These are phyloP conservation scores for Tineola bisselliella DNA, from an alignment of 2,888 invertebrate genomes.

Conservation along the genomic window DNA sequence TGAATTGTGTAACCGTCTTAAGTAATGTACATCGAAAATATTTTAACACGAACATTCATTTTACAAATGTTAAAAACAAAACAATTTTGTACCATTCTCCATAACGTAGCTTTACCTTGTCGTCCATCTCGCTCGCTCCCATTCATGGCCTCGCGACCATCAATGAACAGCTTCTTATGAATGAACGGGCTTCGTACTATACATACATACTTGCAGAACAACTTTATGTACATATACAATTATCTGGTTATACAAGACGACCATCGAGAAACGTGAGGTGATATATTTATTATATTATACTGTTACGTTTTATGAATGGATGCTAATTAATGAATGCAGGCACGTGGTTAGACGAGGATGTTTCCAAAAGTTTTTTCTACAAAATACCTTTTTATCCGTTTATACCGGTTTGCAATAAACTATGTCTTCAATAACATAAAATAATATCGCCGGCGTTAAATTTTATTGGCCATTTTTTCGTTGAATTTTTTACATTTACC, in stretches of 20 bases:
- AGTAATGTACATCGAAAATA: background rate
- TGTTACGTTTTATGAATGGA: constrained; percentile 5
- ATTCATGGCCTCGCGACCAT: constrained; percentile 40
- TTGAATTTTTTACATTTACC: background rate
- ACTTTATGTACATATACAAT: constrained; percentile 2
- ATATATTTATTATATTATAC: constrained; percentile 6
- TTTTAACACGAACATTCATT: background rate
- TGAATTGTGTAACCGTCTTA: background rate
- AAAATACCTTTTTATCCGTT: background rate
- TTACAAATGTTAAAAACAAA: constrained; percentile 34
- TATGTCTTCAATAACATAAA: background rate
- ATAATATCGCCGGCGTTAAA: background rate
- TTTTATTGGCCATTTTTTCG: background rate
- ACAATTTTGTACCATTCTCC: constrained; percentile 29
- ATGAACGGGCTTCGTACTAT: constrained; percentile 58
- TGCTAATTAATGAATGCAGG: constrained; percentile 1
- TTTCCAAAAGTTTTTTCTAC: background rate
- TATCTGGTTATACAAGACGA: constrained; percentile 5
- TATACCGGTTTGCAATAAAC: background rate
- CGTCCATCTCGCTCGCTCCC: constrained; percentile 54
- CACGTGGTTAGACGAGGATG: constrained; percentile 3
- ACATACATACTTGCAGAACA: constrained; percentile 26
- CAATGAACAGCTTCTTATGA: constrained; percentile 59
- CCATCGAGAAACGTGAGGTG: constrained; percentile 4
- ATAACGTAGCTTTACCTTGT: constrained; percentile 52